phyloP scores from a whole-genome alignment of 2,113 vertebrate species.

The Cromileptes altivelis region DNA sequence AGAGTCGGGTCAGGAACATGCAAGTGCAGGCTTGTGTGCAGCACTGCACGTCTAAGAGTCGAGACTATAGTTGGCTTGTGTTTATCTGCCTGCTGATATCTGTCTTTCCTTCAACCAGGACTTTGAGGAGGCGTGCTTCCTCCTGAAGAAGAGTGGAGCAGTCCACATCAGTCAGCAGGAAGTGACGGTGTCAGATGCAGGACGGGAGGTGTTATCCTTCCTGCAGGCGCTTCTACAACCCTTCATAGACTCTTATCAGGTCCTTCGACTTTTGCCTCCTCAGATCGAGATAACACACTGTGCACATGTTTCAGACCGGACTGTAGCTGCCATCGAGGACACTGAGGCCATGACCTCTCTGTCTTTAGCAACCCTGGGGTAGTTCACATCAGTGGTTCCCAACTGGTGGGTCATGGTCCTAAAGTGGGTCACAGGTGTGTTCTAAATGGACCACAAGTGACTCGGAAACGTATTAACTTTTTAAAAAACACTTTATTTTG shows the following conservation, averaged over 20 bases:
- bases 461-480: too few relatives aligned
- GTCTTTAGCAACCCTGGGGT: too few relatives aligned
- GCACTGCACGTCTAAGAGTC: neutral
- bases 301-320: neutral
- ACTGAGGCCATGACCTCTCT: neutral
- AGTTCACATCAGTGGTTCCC: too few relatives aligned
- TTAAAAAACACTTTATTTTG: too few relatives aligned
- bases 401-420: too few relatives aligned
- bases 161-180: constrained; percentile 81
- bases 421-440: too few relatives aligned
- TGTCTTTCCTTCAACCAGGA: constrained; percentile 84
- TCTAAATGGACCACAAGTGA: too few relatives aligned
- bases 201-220: constrained; percentile 83
- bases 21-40: too few relatives aligned
- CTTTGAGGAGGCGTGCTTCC: constrained; percentile 93
- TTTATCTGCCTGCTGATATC: neutral
- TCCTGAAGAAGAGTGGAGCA: constrained; percentile 88
- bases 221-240: constrained; percentile 89
- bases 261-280: constrained; percentile 56
- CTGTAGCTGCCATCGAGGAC: neutral
- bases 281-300: neutral
- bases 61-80: neutral
- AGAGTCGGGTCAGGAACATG: neutral
- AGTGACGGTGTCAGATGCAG: constrained; percentile 83
- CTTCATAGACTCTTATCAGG: constrained; percentile 94